phyloP scores from a whole-genome alignment of 2,888 invertebrate species.

The Acanthopleura granulata region DNA sequence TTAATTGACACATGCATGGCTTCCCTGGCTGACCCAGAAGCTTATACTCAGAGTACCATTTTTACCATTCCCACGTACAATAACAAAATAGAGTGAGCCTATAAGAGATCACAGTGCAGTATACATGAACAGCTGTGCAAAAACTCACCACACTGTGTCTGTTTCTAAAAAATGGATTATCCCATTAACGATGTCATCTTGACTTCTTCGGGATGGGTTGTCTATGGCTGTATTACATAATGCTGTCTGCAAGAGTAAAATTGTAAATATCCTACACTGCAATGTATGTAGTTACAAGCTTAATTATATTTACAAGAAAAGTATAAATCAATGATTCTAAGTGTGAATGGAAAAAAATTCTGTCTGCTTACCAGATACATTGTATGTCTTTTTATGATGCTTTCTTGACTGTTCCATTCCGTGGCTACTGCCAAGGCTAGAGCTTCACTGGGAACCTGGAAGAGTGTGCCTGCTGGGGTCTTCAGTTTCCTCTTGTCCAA shows the following conservation, averaged over 20 bases:
- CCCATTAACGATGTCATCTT: constrained; percentile 82
- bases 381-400: constrained; percentile 80
- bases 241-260: constrained; percentile 77
- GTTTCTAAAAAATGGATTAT: constrained; percentile 80
- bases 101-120: too few species aligned
- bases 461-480: constrained; percentile 86
- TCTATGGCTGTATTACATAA: constrained; percentile 92
- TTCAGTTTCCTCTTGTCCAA: constrained; percentile 90
- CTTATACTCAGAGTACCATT: too few species aligned
- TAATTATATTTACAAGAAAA: neutral
- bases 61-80: too few species aligned
- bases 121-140: neutral
- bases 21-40: too few species aligned
- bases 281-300: neutral
- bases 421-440: constrained; percentile 92
- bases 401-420: constrained; percentile 93
- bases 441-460: constrained; percentile 85
- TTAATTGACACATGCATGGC: too few species aligned
- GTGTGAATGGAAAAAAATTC: neutral
- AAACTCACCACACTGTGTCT: constrained; percentile 71
- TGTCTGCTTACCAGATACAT: constrained; percentile 86
- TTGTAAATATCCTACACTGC: neutral
- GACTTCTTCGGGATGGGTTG: constrained; percentile 87
- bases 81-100: too few species aligned
- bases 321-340: neutral